These are phyloP conservation scores for Chrysochloris asiatica DNA, from an alignment of 2,113 vertebrate genomes.

Conservation along the genomic window DNA sequence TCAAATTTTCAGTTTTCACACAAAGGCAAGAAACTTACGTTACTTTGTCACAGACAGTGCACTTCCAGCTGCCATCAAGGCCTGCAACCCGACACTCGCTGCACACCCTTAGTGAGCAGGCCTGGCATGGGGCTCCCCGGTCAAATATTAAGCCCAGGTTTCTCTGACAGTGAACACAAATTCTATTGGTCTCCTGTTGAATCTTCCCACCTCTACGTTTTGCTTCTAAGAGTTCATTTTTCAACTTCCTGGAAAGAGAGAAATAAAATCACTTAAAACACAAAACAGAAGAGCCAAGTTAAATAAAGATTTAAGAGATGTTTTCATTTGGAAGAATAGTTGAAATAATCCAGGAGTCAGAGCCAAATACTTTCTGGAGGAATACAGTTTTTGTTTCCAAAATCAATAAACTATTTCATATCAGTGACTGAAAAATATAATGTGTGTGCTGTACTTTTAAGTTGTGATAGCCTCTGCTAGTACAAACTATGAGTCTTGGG, in stretches of 20 bases:
- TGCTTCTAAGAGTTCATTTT: conserved; percentile 96
- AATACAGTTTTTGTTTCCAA: neutral
- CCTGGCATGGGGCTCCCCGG: conserved; percentile 90
- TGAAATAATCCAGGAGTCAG: conserved; percentile 20
- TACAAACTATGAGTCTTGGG: neutral
- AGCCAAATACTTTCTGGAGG: conserved; percentile 12
- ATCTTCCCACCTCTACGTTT: conserved; percentile 87
- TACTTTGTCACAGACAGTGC: conserved; percentile 93
- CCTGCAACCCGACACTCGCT: conserved; percentile 83
- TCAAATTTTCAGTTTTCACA: neutral
- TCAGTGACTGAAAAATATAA: neutral
- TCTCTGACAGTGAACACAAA: conserved; percentile 92
- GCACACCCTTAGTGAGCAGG: conserved; percentile 91
- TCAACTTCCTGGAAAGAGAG: conserved; percentile 88
- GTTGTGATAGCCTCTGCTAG: neutral
- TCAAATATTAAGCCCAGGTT: conserved; percentile 93
- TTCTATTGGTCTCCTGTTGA: conserved; percentile 85
- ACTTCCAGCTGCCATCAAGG: conserved; percentile 87
- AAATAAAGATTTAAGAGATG: neutral
- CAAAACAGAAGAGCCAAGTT: neutral
- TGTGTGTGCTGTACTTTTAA: neutral
- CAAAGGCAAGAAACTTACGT: conserved; percentile 87
- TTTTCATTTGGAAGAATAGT: conserved; percentile 32
- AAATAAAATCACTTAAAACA: neutral
- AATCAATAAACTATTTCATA: conserved; percentile 12